A percentile compares a stretch with the other conserved stretches of the same genome.
These are phyloP conservation scores for Maniola hyperantus DNA, from an alignment of 2,888 invertebrate species.

Conservation along the genomic window DNA sequence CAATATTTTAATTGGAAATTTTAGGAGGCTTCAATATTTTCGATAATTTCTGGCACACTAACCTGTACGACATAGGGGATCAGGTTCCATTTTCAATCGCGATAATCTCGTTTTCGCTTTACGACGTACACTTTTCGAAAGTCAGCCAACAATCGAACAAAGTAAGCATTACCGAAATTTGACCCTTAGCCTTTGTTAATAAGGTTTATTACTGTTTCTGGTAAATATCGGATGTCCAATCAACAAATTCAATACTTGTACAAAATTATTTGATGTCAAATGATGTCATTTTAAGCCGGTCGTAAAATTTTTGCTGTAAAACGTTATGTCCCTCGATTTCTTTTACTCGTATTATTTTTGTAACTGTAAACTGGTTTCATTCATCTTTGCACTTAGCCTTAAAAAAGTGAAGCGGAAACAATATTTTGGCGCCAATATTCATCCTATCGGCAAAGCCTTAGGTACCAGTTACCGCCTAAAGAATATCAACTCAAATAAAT, in stretches of 20 bases:
- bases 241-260: conserved; percentile 28
- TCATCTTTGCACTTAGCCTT: conserved; percentile 44
- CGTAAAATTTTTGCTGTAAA: conserved; percentile 45
- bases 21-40: conserved; percentile 26
- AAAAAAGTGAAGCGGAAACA: conserved; percentile 46
- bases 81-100: conserved; percentile 44
- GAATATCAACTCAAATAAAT: neutral
- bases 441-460: neutral
- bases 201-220: conserved; percentile 31
- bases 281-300: conserved; percentile 47
- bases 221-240: neutral
- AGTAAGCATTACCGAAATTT: conserved; percentile 27
- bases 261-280: conserved; percentile 47
- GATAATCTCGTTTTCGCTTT: conserved; percentile 43
- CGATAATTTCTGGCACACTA: conserved; percentile 40
- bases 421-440: conserved; percentile 41
- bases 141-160: conserved; percentile 17
- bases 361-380: conserved; percentile 47
- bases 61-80: conserved; percentile 42
- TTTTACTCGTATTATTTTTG: conserved; percentile 41
- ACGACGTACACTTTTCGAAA: conserved; percentile 36
- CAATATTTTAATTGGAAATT: conserved; percentile 36
- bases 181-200: conserved; percentile 6
- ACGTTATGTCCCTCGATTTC: conserved; percentile 43
- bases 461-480: neutral